Percentiles rank a stretch among this genome's conserved stretches.
These are phyloP conservation scores for Cataglyphis albicans DNA, from an alignment of 2,888 invertebrate genomes.

Conservation along the genomic window DNA sequence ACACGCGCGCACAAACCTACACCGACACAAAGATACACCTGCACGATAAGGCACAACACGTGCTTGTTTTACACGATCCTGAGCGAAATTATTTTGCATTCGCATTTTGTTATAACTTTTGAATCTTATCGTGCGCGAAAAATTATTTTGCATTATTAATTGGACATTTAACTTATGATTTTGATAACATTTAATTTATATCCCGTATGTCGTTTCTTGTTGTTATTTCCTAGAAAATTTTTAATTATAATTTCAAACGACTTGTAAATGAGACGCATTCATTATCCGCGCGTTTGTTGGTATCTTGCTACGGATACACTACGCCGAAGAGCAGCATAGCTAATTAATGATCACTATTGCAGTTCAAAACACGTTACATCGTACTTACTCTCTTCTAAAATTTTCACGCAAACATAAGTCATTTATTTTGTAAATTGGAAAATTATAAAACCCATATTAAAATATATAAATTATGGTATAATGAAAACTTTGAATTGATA, in stretches of 20 bases:
- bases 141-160: not conserved
- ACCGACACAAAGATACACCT: not conserved
- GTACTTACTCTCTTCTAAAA: slow-evolving; percentile 7
- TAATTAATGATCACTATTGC: slow-evolving; percentile 46
- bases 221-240: slow-evolving; percentile 39
- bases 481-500: not conserved
- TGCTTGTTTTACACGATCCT: not conserved
- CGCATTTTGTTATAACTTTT: not conserved
- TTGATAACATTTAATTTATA: not conserved
- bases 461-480: not conserved
- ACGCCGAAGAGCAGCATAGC: slow-evolving; percentile 20
- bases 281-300: slow-evolving; percentile 31
- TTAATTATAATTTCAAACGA: slow-evolving; percentile 54
- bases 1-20: slow-evolving; percentile 4
- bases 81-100: not conserved
- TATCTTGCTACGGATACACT: slow-evolving; percentile 19
- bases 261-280: slow-evolving; percentile 51
- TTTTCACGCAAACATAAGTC: slow-evolving; percentile 26
- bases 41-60: not conserved
- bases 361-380: slow-evolving; percentile 38
- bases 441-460: not conserved
- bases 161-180: too few relatives aligned
- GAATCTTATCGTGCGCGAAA: not conserved
- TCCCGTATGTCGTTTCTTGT: not conserved
- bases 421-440: not conserved